These are phyloP conservation scores for Canis aureus DNA, from an alignment of 2,113 vertebrate species.

Conservation along the genomic window DNA sequence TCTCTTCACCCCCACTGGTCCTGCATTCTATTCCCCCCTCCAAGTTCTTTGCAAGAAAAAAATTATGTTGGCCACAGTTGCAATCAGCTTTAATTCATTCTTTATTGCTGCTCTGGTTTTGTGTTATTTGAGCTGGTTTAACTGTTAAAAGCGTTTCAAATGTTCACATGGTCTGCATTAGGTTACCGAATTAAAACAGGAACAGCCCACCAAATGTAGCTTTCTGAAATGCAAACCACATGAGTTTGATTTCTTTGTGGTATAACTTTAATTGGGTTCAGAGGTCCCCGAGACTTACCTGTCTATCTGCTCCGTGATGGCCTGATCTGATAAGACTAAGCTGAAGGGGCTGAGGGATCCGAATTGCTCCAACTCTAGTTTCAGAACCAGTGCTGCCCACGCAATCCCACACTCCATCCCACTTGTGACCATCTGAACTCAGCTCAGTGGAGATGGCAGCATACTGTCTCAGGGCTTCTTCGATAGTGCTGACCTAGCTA, in stretches of 20 bases:
- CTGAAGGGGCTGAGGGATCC: conserved; percentile 85
- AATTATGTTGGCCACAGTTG: conserved; percentile 87
- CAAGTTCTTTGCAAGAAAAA: conserved; percentile 84
- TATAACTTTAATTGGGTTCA: conserved; percentile 92
- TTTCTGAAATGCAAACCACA: conserved; percentile 92
- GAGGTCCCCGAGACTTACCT: conserved; percentile 90
- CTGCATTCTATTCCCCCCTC: conserved; percentile 50
- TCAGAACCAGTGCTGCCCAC: conserved; percentile 72
- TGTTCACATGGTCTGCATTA: conserved; percentile 93
- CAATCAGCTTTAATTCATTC: conserved; percentile 92
- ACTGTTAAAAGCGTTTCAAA: conserved; percentile 92
- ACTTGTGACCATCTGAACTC: conserved; percentile 58
- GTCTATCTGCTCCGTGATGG: conserved; percentile 89
- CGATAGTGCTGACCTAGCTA: not conserved
- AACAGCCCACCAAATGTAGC: conserved; percentile 91
- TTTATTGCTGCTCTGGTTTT: conserved; percentile 92
- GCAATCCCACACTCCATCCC: conserved; percentile 3
- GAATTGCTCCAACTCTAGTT: conserved; percentile 75
- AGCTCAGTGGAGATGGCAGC: conserved; percentile 9
- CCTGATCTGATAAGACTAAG: conserved; percentile 88
- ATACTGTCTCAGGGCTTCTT: conserved; percentile 28
- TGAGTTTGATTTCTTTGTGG: conserved; percentile 92
- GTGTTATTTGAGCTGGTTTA: conserved; percentile 92
- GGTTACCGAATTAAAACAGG: conserved; percentile 92
- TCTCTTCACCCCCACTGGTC: not conserved